Evolutionary conservation across 2,888 invertebrate species (phyloP), one percentile per base, ranked within the genome.

Genomic region (Prosapia bicincta): DNA sequence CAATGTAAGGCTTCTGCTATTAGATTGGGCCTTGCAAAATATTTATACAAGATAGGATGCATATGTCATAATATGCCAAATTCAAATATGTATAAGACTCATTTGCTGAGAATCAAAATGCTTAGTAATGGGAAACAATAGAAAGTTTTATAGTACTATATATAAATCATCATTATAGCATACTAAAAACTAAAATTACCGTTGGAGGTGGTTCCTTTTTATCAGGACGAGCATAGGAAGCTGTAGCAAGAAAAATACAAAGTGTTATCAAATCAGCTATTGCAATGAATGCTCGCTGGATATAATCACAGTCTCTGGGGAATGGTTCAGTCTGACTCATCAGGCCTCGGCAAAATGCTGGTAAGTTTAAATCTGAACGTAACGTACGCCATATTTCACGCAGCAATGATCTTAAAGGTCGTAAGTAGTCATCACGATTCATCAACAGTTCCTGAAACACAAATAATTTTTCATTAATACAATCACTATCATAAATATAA

Each of bases 341-440:
- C 15, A 82, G 77, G 1, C 81, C 92, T 73, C 92, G 90, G 74
- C 94, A 94, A 78, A 98, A 92, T 72, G 90, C 91, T 24, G 91
- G 86, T 76, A 97, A 88, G 83, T 93, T 93, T 70, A 95, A 90
- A 83, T 93, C 97, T 84, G 93, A 89, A 77, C 95, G 86, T 0
- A 97, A 87, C 71, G 93, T 92, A 20, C 97, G 90, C 71, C 96
- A 93, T 78, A 96, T 92, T 87, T 98, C 98, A 74, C 98, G 89
- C 0, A 97, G 87, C 78, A 98, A 88, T 6, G 93, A 92, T 1
- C 98, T 89, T 80, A 98, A 85, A 0, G 97, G 93, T 0, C 96
- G 89, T 77, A 97, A 86, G 85, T 95, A 97, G 85, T 98, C 98
- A 80, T 98, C 98, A 20, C 94, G 89, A 76, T 94, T 93, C 79